Evolutionary conservation across 2,113 vertebrate genomes (phyloP).

Genomic region (Perca fluviatilis): DNA sequence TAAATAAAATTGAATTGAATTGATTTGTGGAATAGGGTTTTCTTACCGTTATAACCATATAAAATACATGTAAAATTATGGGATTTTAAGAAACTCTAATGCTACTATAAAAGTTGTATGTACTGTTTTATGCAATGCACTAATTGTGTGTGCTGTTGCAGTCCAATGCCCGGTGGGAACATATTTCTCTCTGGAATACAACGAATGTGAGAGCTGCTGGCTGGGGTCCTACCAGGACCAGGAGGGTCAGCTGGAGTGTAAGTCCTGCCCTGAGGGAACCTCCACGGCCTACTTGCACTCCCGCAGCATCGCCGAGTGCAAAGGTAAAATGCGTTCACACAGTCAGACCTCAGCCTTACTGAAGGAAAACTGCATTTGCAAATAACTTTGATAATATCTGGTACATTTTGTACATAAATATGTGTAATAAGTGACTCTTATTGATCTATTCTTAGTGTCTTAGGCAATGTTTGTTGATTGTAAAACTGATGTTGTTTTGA

Average conservation of each 20-base stretch:
- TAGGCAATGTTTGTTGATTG: not conserved
- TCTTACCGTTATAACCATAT: not conserved
- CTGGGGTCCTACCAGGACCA: conserved; percentile 94
- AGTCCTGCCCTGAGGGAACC: conserved; percentile 90
- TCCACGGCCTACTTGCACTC: conserved; percentile 95
- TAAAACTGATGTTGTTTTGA: not conserved
- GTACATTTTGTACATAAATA: not conserved
- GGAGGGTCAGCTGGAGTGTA: conserved; percentile 95
- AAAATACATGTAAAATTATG: not conserved
- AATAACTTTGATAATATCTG: not conserved
- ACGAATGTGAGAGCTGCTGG: conserved; percentile 94
- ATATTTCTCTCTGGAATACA: conserved; percentile 92
- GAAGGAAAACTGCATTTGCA: not conserved
- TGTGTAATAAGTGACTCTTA: not conserved
- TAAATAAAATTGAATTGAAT: too few relatives aligned
- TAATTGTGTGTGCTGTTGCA: conserved; percentile 66
- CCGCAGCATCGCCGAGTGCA: conserved; percentile 91
- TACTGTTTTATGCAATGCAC: not conserved
- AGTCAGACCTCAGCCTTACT: not conserved
- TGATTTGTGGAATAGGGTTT: not conserved
- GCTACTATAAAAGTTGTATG: not conserved
- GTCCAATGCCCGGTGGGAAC: conserved; percentile 97
- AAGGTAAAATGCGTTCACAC: conserved; percentile 82
- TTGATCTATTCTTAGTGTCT: not conserved
- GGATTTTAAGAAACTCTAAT: not conserved